Conservation (phyloP, 2,888 invertebrate species). For the Hesperia comma region DNA sequence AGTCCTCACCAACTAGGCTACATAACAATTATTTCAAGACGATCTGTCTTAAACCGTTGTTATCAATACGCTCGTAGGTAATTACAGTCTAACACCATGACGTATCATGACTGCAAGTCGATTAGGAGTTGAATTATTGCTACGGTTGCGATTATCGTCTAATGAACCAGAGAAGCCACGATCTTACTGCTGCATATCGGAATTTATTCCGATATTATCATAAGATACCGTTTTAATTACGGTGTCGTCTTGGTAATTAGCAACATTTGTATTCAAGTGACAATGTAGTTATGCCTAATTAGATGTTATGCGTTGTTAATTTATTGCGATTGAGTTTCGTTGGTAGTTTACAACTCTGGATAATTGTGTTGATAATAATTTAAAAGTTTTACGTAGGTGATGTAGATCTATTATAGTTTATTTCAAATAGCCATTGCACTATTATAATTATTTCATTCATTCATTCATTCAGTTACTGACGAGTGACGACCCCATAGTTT, state of each 20-base stretch:
- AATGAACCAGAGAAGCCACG: conserved; percentile 25
- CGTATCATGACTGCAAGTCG: conserved; percentile 39
- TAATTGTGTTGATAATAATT: too few species aligned
- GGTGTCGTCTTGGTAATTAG: conserved; percentile 55
- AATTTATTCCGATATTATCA: conserved; percentile 38
- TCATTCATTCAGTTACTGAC: too few species aligned
- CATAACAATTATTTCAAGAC: too few species aligned
- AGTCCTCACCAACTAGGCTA: too few species aligned
- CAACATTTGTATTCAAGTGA: conserved; percentile 60
- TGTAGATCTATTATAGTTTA: too few species aligned
- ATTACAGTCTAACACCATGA: too few species aligned
- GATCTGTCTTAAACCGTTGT: too few species aligned
- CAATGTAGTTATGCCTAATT: conserved; percentile 49
- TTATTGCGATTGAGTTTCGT: conserved; percentile 19
- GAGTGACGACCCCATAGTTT: too few species aligned
- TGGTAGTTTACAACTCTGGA: neutral
- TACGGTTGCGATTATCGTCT: conserved; percentile 45
- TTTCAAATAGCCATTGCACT: too few species aligned
- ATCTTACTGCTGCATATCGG: conserved; percentile 31
- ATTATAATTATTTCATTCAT: too few species aligned
- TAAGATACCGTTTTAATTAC: conserved; percentile 46
- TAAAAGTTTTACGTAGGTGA: too few species aligned
- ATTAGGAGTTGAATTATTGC: conserved; percentile 53
- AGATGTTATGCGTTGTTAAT: conserved; percentile 41
- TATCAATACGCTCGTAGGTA: too few species aligned